phyloP scores from a whole-genome alignment of 2,888 invertebrate genomes.

The Pterostichus madidus region DNA sequence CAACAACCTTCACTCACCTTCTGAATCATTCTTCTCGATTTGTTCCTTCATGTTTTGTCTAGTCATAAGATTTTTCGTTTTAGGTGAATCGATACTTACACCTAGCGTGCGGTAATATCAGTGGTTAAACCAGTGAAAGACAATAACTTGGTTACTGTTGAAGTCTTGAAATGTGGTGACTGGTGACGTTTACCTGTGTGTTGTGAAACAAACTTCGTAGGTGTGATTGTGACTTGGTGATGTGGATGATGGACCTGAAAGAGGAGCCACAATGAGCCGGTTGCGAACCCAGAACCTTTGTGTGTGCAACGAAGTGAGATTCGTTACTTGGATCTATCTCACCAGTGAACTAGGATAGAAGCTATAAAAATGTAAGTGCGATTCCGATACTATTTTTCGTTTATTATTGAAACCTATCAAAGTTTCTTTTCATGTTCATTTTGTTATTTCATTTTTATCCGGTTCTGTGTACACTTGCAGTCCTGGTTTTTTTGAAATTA shows the following conservation, averaged over 20 bases:
- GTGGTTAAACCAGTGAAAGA: neutral
- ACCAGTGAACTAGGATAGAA: slow-evolving; percentile 64
- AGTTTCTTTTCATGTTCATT: too few relatives aligned
- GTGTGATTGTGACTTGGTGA: slow-evolving; percentile 37
- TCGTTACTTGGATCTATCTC: slow-evolving; percentile 56
- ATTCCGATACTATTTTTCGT: neutral
- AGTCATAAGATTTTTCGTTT: slow-evolving; percentile 6
- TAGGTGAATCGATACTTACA: neutral
- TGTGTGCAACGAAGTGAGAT: slow-evolving; percentile 43
- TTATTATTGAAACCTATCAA: too few relatives aligned
- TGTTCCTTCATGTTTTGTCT: slow-evolving; percentile 2
- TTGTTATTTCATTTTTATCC: too few relatives aligned
- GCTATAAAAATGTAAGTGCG: slow-evolving; percentile 64
- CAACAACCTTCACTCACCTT: slow-evolving; percentile 4
- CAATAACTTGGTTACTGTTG: slow-evolving; percentile 15
- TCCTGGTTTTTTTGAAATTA: too few relatives aligned
- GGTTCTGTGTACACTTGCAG: too few relatives aligned
- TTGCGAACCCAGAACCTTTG: slow-evolving; percentile 37
- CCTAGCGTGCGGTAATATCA: too few relatives aligned
- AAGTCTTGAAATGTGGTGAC: neutral
- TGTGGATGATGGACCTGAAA: slow-evolving; percentile 37
- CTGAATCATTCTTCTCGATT: neutral
- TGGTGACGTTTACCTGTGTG: slow-evolving; percentile 1
- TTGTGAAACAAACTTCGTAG: slow-evolving; percentile 28
- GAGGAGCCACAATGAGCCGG: slow-evolving; percentile 51